Evolutionary conservation across 2,888 invertebrate genomes (phyloP).

Genomic region (Acronicta aceris): DNA sequence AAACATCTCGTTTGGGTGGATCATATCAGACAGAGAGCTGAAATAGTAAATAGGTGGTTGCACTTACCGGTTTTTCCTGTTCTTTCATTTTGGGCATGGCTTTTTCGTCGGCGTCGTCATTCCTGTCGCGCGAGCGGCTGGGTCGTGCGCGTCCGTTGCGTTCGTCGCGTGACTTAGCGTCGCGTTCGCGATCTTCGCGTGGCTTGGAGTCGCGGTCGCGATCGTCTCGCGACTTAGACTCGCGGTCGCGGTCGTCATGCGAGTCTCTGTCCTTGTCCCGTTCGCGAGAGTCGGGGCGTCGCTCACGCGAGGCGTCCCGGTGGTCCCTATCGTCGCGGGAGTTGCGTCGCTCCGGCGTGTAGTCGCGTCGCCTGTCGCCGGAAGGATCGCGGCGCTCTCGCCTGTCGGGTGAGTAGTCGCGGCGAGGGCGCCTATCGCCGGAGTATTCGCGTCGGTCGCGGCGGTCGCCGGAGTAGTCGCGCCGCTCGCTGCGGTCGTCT

Average conservation of each 20-base stretch:
- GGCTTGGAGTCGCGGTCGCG: constrained; percentile 71
- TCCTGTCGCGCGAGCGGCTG: constrained; percentile 75
- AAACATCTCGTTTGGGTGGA: background rate
- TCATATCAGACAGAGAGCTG: background rate
- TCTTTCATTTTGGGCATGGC: constrained; percentile 93
- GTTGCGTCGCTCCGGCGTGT: background rate
- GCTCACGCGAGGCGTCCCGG: constrained; percentile 43
- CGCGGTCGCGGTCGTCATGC: constrained; percentile 22
- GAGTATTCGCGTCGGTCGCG: constrained; percentile 44
- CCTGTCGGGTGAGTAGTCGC: constrained; percentile 47
- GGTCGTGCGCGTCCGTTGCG: constrained; percentile 73
- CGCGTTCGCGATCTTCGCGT: constrained; percentile 59
- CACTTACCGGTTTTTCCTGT: constrained; percentile 92
- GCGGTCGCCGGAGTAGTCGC: constrained; percentile 46
- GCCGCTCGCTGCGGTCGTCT: constrained; percentile 48
- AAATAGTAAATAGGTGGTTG: background rate
- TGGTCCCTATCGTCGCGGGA: constrained; percentile 30
- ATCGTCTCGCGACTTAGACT: constrained; percentile 48
- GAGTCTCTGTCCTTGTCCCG: constrained; percentile 27
- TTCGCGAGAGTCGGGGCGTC: constrained; percentile 48
- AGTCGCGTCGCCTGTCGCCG: constrained; percentile 34
- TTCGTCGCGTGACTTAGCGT: constrained; percentile 48
- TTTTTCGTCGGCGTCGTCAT: constrained; percentile 71
- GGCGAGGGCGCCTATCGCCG: constrained; percentile 43
- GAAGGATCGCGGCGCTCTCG: constrained; percentile 48